phyloP scores from a whole-genome alignment of 2,797 vertebrate genomes.

The Sphaeramia orbicularis region DNA sequence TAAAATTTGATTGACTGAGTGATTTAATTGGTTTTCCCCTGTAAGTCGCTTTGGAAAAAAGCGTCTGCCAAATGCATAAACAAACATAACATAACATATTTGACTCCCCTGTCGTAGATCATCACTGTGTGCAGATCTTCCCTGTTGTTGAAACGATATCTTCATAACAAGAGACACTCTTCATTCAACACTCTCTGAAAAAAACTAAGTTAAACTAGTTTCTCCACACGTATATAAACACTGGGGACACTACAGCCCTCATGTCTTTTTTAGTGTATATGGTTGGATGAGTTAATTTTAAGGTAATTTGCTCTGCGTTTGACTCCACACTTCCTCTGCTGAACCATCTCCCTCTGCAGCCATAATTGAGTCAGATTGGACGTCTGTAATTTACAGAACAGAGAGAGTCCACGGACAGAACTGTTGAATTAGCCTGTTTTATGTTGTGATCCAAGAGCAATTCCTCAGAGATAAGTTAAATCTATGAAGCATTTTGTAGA shows the following conservation, averaged over 20 bases:
- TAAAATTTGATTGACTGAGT: no score
- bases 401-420: slow-evolving; percentile 30
- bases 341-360: slow-evolving; percentile 30
- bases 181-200: no score
- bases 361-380: slow-evolving; percentile 43
- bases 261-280: slow-evolving; percentile 14
- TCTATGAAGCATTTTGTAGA: slow-evolving; percentile 47
- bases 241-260: slow-evolving; percentile 9
- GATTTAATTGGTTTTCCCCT: no score
- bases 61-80: no score
- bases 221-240: slow-evolving; percentile 5
- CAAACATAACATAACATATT: no score
- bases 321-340: slow-evolving; percentile 46
- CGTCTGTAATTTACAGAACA: slow-evolving; percentile 54
- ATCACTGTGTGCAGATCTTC: no score
- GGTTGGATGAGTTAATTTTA: slow-evolving; percentile 32
- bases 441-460: slow-evolving; percentile 45
- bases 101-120: no score
- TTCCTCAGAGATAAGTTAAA: slow-evolving; percentile 58
- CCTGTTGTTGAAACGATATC: no score
- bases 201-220: no score
- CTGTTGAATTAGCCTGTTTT: slow-evolving; percentile 61
- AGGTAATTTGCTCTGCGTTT: slow-evolving; percentile 42
- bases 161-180: no score
- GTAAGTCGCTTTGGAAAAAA: no score